phyloP scores from a whole-genome alignment of 2,113 vertebrate genomes.

The Sapajus apella region DNA sequence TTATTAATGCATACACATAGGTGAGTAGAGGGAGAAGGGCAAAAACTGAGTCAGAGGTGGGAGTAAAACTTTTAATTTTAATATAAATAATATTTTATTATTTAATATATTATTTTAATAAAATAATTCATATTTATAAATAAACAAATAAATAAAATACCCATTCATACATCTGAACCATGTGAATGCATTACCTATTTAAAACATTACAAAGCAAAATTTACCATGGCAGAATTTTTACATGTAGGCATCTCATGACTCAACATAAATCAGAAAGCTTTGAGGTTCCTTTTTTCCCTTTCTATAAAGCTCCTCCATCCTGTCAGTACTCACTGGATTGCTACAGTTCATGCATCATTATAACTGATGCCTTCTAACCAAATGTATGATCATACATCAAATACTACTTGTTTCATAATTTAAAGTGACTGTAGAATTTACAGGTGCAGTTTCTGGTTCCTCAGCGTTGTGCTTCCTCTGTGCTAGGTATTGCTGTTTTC shows the following conservation, averaged over 20 bases:
- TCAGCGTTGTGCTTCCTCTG: neutral
- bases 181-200: neutral
- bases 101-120: too few species aligned
- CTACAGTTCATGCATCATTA: neutral
- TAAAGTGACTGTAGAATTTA: neutral
- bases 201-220: neutral
- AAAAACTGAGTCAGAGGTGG: neutral
- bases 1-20: neutral
- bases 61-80: slow-evolving; percentile 19
- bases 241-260: neutral
- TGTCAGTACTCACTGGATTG: neutral
- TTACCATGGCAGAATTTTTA: neutral
- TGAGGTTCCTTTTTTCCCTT: neutral
- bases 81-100: neutral
- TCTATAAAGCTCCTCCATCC: neutral
- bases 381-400: neutral
- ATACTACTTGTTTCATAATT: neutral
- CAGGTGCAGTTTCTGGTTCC: neutral
- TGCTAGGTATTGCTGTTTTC: neutral
- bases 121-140: too few species aligned
- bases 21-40: neutral
- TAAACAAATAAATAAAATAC: neutral
- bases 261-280: neutral
- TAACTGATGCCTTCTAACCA: neutral
- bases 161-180: neutral